Evolutionary conservation across 2,797 vertebrate genomes (phyloP).

Genomic region (Sebastes cheni): DNA sequence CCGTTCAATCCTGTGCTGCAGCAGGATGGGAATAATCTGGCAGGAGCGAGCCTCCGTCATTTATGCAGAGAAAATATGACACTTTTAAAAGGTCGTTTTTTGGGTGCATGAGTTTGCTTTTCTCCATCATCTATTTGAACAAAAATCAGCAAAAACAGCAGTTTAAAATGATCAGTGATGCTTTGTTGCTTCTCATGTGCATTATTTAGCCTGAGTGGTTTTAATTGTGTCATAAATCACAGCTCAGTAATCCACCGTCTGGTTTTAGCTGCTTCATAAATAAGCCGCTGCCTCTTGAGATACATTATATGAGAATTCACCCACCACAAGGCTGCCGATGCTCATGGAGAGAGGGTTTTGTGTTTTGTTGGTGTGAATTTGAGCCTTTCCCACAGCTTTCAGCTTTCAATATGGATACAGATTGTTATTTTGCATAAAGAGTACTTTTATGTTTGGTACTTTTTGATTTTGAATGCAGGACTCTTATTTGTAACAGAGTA

Average conservation of each 20-base stretch:
- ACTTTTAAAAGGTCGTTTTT: not conserved
- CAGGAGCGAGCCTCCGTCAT: slow-evolving; percentile 19
- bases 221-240: slow-evolving; percentile 33
- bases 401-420: not conserved
- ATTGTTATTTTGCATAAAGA: too few species aligned
- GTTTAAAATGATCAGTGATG: not conserved
- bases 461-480: too few species aligned
- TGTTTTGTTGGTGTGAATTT: not conserved
- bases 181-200: slow-evolving; percentile 1
- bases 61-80: not conserved
- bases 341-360: not conserved
- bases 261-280: slow-evolving; percentile 26
- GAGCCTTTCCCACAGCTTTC: not conserved
- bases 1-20: slow-evolving; percentile 19
- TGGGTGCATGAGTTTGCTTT: not conserved
- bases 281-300: slow-evolving; percentile 5
- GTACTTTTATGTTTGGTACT: too few species aligned
- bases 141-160: not conserved
- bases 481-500: too few species aligned
- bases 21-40: slow-evolving; percentile 26
- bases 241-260: slow-evolving; percentile 19
- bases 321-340: not conserved
- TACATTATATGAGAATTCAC: not conserved
- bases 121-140: not conserved
- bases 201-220: slow-evolving; percentile 23